Percentiles rank a stretch among this genome's conserved stretches.
phyloP scores from a whole-genome alignment of 1,140 invertebrate genomes.

The Lordiphosa clarofinis region DNA sequence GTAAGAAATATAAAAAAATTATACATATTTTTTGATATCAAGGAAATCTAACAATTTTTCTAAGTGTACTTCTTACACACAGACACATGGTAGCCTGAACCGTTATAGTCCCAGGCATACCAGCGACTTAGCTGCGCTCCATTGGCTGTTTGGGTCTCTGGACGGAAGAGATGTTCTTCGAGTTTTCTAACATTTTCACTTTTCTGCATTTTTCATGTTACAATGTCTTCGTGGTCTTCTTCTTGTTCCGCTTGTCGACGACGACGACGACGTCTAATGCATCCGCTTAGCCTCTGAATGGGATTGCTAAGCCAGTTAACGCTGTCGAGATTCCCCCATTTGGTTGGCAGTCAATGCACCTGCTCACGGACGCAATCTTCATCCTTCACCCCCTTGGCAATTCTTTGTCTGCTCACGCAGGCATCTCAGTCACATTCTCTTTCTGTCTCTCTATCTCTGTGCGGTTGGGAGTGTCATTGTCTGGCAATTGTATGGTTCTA shows the following conservation, averaged over 20 bases:
- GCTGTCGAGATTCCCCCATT: conserved; percentile 32
- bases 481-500: conserved; percentile 35
- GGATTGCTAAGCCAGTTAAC: conserved; percentile 62
- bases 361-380: conserved; percentile 37
- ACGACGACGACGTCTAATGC: conserved; percentile 46
- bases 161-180: conserved; percentile 15
- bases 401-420: conserved; percentile 36
- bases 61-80: too few relatives aligned
- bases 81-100: conserved; percentile 5
- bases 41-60: too few relatives aligned
- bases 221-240: conserved; percentile 13
- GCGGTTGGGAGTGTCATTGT: conserved; percentile 30
- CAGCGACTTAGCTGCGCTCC: conserved; percentile 43
- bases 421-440: not conserved
- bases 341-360: conserved; percentile 54
- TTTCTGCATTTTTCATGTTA: conserved; percentile 41
- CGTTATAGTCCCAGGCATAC: conserved; percentile 19
- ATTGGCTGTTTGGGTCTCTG: conserved; percentile 16
- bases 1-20: too few relatives aligned
- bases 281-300: conserved; percentile 58
- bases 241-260: conserved; percentile 29
- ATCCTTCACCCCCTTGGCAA: not conserved
- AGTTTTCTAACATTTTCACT: conserved; percentile 50
- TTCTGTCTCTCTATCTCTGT: not conserved
- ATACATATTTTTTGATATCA: too few relatives aligned